A percentile compares a stretch with the other conserved stretches of the same genome.
phyloP scores from a whole-genome alignment of 1,140 invertebrate species.

The Zaprionus capensis region DNA sequence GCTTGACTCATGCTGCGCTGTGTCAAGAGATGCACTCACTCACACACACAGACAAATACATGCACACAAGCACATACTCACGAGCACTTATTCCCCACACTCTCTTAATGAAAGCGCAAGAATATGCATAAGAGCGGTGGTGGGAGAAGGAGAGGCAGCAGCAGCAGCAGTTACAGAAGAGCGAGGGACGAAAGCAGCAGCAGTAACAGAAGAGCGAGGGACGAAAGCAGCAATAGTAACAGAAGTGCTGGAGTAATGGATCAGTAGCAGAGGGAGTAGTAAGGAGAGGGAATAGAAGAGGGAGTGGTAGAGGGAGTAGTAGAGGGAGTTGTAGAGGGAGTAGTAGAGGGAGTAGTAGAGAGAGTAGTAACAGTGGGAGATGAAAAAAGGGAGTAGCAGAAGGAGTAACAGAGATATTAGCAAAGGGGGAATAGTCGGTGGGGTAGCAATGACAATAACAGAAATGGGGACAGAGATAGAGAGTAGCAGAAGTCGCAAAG shows the following conservation, averaged over 20 bases:
- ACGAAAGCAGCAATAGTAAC: neutral
- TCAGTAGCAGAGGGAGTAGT: neutral
- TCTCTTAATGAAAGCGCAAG: constrained; percentile 27
- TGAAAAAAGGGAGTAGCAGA: neutral
- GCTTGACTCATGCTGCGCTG: constrained; percentile 77
- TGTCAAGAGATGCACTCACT: constrained; percentile 55
- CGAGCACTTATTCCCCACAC: constrained; percentile 12
- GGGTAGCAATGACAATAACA: neutral
- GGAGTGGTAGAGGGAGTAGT: neutral
- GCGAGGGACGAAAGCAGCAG: neutral
- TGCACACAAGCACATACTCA: neutral
- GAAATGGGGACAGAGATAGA: neutral
- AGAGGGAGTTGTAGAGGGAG: neutral
- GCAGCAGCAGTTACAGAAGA: neutral
- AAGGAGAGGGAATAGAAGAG: neutral
- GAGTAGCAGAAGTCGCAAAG: neutral
- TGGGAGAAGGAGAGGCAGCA: neutral
- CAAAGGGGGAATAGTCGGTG: neutral
- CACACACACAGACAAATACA: neutral
- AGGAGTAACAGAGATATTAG: neutral
- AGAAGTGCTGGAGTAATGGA: neutral
- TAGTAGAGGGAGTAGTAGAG: neutral
- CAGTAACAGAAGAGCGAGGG: neutral
- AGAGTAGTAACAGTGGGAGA: neutral
- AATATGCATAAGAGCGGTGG: constrained; percentile 3